Base-by-base conservation (phyloP, 1,140 invertebrate genomes). In the Helicoverpa zea region DNA sequence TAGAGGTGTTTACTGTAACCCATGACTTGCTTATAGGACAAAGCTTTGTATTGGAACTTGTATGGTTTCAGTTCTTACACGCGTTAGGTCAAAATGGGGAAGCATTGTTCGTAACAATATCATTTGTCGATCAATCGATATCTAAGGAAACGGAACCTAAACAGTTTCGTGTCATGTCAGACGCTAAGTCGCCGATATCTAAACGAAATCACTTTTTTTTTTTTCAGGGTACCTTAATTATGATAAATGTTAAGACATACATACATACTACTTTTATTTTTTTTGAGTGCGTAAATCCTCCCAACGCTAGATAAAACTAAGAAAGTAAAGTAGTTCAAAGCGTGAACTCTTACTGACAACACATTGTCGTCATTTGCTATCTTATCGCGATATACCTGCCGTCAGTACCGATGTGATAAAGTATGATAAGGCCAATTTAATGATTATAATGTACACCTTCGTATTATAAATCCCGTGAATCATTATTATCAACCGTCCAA, bases 381-480 rank as follows among this genome's bases (percentile, higher is more conserved):
- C 90, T 94, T 94, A 94, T 94, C 92, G 78, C 74, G 83, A 89
- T 91, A 87, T 87, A 89, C 88, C 88, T 93, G 87, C 87, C 86
- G 86, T 90, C 88, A 85, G 84, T 87, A 79, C 81, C 83, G 83
- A 84, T 82, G 87, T 29, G 88, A 91, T 90, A 88, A 90, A 83
- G 81, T 72, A 56, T 88, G 87, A 90, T 91, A 90, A 88, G 73
- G 81, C 70, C 68, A 79, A 83, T 66, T 84, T 88, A 88, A 89
- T 90, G 88, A 89, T 87, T 89, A 63, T 77, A 54, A 77, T 77
- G 16, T 83, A 77, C 18, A 80, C 43, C 51, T 77, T 30, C 61
- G 23, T 16, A n/a, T 64, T 72, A 52, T 72, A 72, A 54, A 72
- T 73, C 73, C 35, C 56, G 30, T 54, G 59, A 78, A 54, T 78